phyloP scores from a whole-genome alignment of 2,797 vertebrate species.

The Heterohyrax brucei region DNA sequence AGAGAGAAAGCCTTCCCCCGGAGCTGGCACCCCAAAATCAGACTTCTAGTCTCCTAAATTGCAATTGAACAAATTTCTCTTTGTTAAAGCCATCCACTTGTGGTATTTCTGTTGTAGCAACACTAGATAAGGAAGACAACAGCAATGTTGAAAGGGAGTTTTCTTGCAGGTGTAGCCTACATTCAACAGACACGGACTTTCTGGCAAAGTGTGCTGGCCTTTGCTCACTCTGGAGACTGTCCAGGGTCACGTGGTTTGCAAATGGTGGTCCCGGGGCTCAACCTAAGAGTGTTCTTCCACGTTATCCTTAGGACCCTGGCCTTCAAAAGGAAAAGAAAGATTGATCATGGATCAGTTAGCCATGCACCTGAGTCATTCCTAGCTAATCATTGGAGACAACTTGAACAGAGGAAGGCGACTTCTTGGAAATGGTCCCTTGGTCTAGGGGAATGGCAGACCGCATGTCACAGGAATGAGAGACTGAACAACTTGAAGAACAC shows the following conservation, averaged over 20 bases:
- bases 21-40: no score
- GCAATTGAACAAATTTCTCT: no score
- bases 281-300: neutral
- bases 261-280: slow-evolving; percentile 6
- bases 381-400: neutral
- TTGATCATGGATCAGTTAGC: neutral
- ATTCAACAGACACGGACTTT: no score
- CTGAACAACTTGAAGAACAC: neutral
- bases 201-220: no score
- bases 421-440: neutral
- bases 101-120: no score
- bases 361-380: neutral
- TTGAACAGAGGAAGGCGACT: neutral
- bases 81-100: no score
- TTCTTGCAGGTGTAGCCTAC: no score
- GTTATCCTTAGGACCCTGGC: neutral
- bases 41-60: no score
- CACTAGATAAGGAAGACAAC: no score
- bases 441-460: neutral
- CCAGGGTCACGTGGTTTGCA: neutral
- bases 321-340: neutral
- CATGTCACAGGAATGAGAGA: neutral
- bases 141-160: no score
- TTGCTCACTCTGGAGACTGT: neutral
- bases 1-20: no score